These are phyloP conservation scores for Samia ricini DNA, from an alignment of 1,140 invertebrate species.

Conservation along the genomic window DNA sequence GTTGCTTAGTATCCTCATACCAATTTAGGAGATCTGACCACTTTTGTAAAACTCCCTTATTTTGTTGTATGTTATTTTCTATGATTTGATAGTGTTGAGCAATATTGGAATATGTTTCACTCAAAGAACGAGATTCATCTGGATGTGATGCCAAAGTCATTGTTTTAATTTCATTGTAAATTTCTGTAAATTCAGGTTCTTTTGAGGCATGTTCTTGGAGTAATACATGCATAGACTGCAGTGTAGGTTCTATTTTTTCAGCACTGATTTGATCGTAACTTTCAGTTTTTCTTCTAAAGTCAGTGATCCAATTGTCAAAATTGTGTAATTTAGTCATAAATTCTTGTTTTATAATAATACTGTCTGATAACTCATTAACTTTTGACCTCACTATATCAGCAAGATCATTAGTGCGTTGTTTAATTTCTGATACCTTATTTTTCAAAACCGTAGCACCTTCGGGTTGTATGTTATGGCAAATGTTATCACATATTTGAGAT, in stretches of 20 bases:
- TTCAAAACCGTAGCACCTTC: conserved; percentile 87
- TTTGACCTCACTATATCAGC: conserved; percentile 85
- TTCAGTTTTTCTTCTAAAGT: conserved; percentile 84
- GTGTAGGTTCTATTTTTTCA: conserved; percentile 86
- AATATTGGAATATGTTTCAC: conserved; percentile 85
- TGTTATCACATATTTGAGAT: conserved; percentile 87
- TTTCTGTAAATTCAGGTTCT: conserved; percentile 83
- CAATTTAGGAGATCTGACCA: conserved; percentile 90
- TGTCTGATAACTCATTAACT: conserved; percentile 89
- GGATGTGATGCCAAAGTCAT: conserved; percentile 83
- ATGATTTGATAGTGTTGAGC: conserved; percentile 87
- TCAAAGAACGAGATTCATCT: conserved; percentile 84
- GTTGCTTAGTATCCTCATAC: conserved; percentile 88
- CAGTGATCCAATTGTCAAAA: conserved; percentile 91
- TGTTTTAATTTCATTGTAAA: conserved; percentile 90
- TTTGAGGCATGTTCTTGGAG: conserved; percentile 90
- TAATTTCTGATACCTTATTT: conserved; percentile 84
- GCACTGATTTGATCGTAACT: conserved; percentile 89
- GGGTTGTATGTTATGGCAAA: conserved; percentile 85
- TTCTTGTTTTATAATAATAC: conserved; percentile 88
- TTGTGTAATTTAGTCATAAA: conserved; percentile 89
- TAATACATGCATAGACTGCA: conserved; percentile 88
- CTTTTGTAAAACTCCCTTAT: conserved; percentile 87
- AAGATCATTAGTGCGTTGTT: conserved; percentile 83
- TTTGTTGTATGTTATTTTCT: conserved; percentile 85